Percentiles rank a stretch among this genome's conserved stretches.
These are phyloP conservation scores for Sebastes fasciatus DNA, from an alignment of 2,113 vertebrate genomes.

Conservation along the genomic window DNA sequence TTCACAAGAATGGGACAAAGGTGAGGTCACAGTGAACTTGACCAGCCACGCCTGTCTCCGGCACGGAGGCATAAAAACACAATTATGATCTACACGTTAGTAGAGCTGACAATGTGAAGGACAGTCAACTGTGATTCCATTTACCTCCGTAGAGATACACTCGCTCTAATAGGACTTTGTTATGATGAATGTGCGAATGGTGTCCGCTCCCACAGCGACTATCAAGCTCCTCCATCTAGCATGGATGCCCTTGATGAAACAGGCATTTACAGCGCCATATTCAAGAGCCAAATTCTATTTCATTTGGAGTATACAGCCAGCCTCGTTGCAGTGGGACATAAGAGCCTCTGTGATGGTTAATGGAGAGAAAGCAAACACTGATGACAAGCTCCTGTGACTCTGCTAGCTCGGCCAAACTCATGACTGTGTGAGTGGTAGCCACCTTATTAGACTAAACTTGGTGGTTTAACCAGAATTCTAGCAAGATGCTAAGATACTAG, in stretches of 20 bases:
- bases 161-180: not conserved
- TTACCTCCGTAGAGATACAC: not conserved
- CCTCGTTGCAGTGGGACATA: constrained; percentile 1
- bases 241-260: not conserved
- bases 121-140: not conserved
- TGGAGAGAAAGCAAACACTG: constrained; percentile 46
- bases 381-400: not conserved
- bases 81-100: not conserved
- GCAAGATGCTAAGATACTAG: not conserved
- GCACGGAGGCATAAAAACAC: not conserved
- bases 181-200: not conserved
- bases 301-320: constrained; percentile 31
- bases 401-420: constrained; percentile 22
- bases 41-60: too few relatives aligned
- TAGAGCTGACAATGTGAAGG: not conserved
- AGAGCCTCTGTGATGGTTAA: constrained; percentile 51
- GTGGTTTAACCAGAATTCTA: not conserved
- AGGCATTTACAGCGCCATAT: not conserved
- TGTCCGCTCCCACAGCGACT: not conserved
- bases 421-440: constrained; percentile 53
- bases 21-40: too few relatives aligned
- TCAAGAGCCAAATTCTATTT: constrained; percentile 16
- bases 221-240: not conserved
- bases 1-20: too few relatives aligned
- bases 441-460: not conserved